These are phyloP conservation scores for Cecropterus lyciades DNA, from an alignment of 1,140 invertebrate genomes.

Conservation along the genomic window DNA sequence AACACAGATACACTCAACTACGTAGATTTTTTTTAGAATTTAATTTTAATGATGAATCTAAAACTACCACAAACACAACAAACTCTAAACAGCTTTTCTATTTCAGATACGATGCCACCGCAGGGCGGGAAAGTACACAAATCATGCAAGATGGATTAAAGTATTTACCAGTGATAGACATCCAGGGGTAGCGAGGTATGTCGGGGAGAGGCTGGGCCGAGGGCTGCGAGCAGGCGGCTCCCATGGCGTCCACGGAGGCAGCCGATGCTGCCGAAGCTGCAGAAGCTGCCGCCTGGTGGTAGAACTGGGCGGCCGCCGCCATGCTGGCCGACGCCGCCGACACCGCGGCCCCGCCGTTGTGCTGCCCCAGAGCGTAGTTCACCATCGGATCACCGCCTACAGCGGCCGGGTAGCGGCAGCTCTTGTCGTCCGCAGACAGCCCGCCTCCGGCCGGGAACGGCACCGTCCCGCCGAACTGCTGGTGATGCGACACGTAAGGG, in stretches of 20 bases:
- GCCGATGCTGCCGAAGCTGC: constrained; percentile 85
- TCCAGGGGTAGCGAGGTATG: constrained; percentile 97
- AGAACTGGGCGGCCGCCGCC: constrained; percentile 93
- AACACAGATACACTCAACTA: too few relatives aligned
- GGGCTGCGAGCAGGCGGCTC: constrained; percentile 84
- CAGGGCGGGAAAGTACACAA: constrained; percentile 15
- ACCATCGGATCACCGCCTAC: constrained; percentile 91
- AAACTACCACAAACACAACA: constrained; percentile 10
- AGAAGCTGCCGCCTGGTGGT: constrained; percentile 91
- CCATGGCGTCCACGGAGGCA: constrained; percentile 81
- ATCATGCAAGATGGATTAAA: constrained; percentile 66
- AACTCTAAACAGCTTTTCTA: constrained; percentile 15
- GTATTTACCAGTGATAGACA: constrained; percentile 97
- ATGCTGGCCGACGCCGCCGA: constrained; percentile 90
- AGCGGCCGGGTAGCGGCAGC: constrained; percentile 89
- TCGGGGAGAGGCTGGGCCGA: constrained; percentile 91
- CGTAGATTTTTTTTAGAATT: too few relatives aligned
- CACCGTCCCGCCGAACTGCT: constrained; percentile 83
- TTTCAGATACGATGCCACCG: constrained; percentile 22
- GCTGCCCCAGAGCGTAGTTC: constrained; percentile 91
- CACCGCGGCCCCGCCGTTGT: constrained; percentile 89
- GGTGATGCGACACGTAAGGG: constrained; percentile 87
- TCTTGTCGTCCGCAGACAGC: constrained; percentile 89
- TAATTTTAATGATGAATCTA: neutral
- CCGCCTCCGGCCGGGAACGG: constrained; percentile 79